These are phyloP conservation scores for Hydraecia micacea DNA, from an alignment of 2,888 invertebrate species.

Conservation along the genomic window DNA sequence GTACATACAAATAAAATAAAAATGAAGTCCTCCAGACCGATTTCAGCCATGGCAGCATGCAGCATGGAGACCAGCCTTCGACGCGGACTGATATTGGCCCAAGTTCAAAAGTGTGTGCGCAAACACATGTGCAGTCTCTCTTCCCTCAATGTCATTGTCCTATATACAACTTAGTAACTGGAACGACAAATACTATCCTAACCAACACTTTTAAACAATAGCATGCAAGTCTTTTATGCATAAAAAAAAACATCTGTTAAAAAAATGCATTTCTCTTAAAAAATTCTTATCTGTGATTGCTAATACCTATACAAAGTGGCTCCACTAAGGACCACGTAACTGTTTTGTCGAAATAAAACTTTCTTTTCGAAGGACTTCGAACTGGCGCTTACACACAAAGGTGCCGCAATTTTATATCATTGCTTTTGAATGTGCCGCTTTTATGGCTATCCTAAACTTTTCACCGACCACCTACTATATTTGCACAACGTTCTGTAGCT, in stretches of 20 bases:
- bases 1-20: neutral
- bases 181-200: neutral
- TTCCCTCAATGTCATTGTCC: neutral
- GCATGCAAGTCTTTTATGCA: slow-evolving; percentile 5
- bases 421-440: slow-evolving; percentile 79
- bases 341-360: slow-evolving; percentile 84
- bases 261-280: slow-evolving; percentile 45
- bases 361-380: slow-evolving; percentile 76
- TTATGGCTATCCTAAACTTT: slow-evolving; percentile 77
- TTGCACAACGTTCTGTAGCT: slow-evolving; percentile 78
- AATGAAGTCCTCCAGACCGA: too few species aligned
- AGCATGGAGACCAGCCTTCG: too few species aligned
- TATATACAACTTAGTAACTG: neutral
- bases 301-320: slow-evolving; percentile 65
- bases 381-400: slow-evolving; percentile 80
- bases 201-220: slow-evolving; percentile 9
- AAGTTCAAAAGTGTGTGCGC: neutral
- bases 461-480: slow-evolving; percentile 80
- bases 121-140: too few species aligned
- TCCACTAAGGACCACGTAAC: slow-evolving; percentile 74
- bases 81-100: neutral
- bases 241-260: slow-evolving; percentile 25
- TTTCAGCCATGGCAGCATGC: too few species aligned
- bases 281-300: slow-evolving; percentile 67
- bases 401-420: slow-evolving; percentile 85